phyloP scores from a whole-genome alignment of 2,113 vertebrate species.

The Willisornis vidua region DNA sequence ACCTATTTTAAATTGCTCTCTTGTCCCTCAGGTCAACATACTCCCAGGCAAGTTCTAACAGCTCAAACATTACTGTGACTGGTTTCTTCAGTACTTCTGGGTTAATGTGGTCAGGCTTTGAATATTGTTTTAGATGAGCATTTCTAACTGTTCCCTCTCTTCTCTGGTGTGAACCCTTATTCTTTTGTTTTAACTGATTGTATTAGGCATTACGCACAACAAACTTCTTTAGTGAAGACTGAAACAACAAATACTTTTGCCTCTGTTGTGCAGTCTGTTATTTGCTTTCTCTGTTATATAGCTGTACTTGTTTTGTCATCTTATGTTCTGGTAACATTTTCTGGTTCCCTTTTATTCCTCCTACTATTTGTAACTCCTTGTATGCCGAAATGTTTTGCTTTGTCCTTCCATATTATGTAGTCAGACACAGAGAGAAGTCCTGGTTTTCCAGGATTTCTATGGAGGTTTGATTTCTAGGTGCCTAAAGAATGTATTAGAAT shows the following conservation, averaged over 20 bases:
- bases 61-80: background rate
- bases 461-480: background rate
- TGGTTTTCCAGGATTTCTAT: conserved; percentile 16
- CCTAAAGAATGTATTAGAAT: background rate
- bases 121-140: background rate
- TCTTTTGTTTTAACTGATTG: background rate
- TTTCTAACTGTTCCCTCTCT: background rate
- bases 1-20: background rate
- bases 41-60: background rate
- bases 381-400: background rate
- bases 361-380: background rate
- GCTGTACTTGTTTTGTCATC: background rate
- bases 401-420: background rate
- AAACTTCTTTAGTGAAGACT: background rate
- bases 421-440: background rate
- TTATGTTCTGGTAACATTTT: background rate
- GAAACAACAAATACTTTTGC: background rate
- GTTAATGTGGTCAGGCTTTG: background rate
- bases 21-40: background rate
- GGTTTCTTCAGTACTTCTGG: background rate
- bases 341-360: background rate
- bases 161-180: background rate
- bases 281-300: background rate
- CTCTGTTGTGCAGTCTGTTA: background rate
- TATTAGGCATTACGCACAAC: background rate